phyloP scores from a whole-genome alignment of 2,888 invertebrate species.

The Drosophila siamana region DNA sequence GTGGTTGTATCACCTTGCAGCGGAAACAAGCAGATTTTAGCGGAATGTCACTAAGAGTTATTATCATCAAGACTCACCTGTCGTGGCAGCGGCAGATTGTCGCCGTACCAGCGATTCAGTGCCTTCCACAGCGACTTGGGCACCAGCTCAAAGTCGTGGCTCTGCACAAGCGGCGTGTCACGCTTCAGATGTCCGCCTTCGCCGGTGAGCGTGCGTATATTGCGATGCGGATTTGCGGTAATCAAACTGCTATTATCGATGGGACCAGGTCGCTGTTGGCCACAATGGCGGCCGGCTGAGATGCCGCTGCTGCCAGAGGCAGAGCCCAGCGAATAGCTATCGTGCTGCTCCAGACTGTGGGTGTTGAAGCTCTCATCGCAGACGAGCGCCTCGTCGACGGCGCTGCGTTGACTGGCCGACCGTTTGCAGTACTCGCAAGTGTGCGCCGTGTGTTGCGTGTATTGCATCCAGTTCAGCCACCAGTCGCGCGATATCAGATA shows the following conservation, averaged over 20 bases:
- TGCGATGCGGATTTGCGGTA: slow-evolving; percentile 88
- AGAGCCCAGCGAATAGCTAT: slow-evolving; percentile 85
- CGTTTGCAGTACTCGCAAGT: slow-evolving; percentile 86
- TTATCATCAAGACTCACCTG: slow-evolving; percentile 85
- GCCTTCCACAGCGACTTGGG: slow-evolving; percentile 96
- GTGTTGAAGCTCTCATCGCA: slow-evolving; percentile 90
- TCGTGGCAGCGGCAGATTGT: slow-evolving; percentile 91
- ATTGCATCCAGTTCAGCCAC: slow-evolving; percentile 93
- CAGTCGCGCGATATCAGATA: slow-evolving; percentile 94
- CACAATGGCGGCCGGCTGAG: slow-evolving; percentile 87
- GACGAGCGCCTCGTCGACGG: slow-evolving; percentile 88
- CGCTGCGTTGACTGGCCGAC: slow-evolving; percentile 71
- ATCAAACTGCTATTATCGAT: slow-evolving; percentile 92
- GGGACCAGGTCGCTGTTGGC: slow-evolving; percentile 88
- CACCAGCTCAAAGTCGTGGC: slow-evolving; percentile 93
- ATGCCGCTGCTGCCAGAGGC: slow-evolving; percentile 88
- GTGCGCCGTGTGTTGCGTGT: slow-evolving; percentile 87
- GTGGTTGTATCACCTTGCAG: slow-evolving; percentile 89
- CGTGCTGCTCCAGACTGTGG: slow-evolving; percentile 88
- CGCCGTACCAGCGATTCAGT: slow-evolving; percentile 93
- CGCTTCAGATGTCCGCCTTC: slow-evolving; percentile 94
- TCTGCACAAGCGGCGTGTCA: slow-evolving; percentile 90
- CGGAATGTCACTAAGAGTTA: not conserved
- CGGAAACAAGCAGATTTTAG: no score
- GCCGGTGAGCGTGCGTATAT: slow-evolving; percentile 91